phyloP scores from a whole-genome alignment of 2,113 vertebrate species.

The Columba livia region DNA sequence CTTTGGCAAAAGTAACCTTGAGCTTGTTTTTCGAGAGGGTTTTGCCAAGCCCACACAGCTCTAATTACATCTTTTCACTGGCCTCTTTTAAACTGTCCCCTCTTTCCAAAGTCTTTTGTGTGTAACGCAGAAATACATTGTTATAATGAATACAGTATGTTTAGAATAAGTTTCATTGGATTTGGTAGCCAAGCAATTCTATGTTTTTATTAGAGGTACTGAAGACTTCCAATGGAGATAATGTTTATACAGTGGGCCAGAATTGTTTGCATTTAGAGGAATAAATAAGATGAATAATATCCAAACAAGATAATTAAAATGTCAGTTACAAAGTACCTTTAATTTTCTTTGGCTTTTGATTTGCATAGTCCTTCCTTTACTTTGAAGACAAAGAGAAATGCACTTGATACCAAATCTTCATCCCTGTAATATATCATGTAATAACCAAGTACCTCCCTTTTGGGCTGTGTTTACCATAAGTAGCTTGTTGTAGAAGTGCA shows the following conservation, averaged over 20 bases:
- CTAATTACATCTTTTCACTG: conserved; percentile 73
- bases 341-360: conserved; percentile 64
- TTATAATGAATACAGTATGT: conserved; percentile 66
- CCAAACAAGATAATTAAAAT: conserved; percentile 78
- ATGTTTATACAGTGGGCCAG: conserved; percentile 70
- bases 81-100: conserved; percentile 46
- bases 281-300: conserved; percentile 79
- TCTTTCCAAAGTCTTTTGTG: conserved; percentile 68
- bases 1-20: conserved; percentile 59
- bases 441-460: not conserved
- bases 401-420: conserved; percentile 15
- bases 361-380: conserved; percentile 60
- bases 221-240: conserved; percentile 72
- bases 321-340: conserved; percentile 73
- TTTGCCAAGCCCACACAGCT: conserved; percentile 74
- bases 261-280: conserved; percentile 71
- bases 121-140: conserved; percentile 55
- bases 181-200: conserved; percentile 67
- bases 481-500: not conserved
- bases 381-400: conserved; percentile 62
- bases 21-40: conserved; percentile 34
- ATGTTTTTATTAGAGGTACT: conserved; percentile 67
- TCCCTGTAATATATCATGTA: not conserved
- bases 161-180: conserved; percentile 70
- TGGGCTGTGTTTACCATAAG: conserved; percentile 22